Base-by-base conservation (phyloP, 2,888 invertebrate species). In the Pterostichus madidus region DNA sequence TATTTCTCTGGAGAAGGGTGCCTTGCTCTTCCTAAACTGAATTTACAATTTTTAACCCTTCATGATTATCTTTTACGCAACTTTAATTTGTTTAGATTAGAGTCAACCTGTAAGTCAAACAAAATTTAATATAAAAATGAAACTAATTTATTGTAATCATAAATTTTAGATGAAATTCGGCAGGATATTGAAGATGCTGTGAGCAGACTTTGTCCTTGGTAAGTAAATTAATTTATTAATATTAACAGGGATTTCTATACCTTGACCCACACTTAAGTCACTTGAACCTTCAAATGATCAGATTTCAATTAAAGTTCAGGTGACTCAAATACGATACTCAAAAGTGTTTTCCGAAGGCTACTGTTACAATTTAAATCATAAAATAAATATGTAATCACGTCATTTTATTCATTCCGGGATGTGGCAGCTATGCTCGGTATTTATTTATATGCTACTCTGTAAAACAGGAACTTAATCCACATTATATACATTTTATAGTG, bases 101-200 rank as follows among this genome's bases (percentile, higher is more conserved):
- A 99, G 90, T 99, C 99, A 11, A 99, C 99, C 71, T 99, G 97
- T 97, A 90, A 92, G 95, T 93, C 13, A 44, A n/a, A 13, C 24
- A 59, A 52, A 15, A 17, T 82, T 35, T 46, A 68, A 64, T 59
- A 39, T 39, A 39, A 6, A n/a, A 15, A 49, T 68, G 78, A 44
- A n/a, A 15, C 6, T 13, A 68, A 64, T 68, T 79, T 39, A 46
- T 79, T 83, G 31, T 64, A 44, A 52, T 32, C 6, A n/a, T 68
- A 31, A 83, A 85, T 92, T 92, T 61, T 90, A 97, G 97, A 98
- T 92, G 99, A 99, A 92, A 99, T 99, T 85, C 93, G 99, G 2
- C 99, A 99, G 90, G 99, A 99, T 87, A 96, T 99, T 84, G 99
- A 99, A 91, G 99, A 99, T 91, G 96, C 98, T 5, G 95, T 99